Conservation (phyloP, 1,140 invertebrate genomes). For the Brachionus paranguensis region DNA sequence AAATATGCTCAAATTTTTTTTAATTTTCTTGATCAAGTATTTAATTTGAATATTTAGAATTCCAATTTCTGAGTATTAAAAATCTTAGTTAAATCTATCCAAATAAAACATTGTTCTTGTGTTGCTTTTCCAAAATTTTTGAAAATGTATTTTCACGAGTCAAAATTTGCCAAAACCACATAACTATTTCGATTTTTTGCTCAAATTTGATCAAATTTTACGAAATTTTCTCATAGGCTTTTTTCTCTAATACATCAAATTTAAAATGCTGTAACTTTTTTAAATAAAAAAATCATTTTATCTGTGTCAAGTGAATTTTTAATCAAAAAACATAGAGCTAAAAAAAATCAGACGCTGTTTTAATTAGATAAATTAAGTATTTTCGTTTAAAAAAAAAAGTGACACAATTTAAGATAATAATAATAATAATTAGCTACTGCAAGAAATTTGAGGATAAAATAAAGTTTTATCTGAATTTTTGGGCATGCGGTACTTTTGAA, state of each 20-base stretch:
- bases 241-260: too few relatives aligned
- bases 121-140: neutral
- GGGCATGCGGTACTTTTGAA: neutral
- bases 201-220: neutral
- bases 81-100: neutral
- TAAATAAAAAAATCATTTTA: too few relatives aligned
- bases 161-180: too few relatives aligned
- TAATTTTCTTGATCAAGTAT: neutral
- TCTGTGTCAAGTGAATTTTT: neutral
- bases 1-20: neutral
- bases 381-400: neutral
- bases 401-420: neutral
- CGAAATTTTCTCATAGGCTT: neutral
- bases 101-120: neutral
- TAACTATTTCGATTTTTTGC: too few relatives aligned
- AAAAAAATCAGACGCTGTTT: neutral
- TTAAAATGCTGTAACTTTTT: too few relatives aligned
- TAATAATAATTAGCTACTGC: too few relatives aligned
- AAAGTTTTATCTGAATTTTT: neutral
- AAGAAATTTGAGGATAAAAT: too few relatives aligned
- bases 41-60: neutral
- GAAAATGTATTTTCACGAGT: neutral
- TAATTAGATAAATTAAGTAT: neutral
- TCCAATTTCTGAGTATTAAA: neutral
- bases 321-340: neutral